phyloP scores from a whole-genome alignment of 2,888 invertebrate genomes.

The Noctuana brunneofusca region DNA sequence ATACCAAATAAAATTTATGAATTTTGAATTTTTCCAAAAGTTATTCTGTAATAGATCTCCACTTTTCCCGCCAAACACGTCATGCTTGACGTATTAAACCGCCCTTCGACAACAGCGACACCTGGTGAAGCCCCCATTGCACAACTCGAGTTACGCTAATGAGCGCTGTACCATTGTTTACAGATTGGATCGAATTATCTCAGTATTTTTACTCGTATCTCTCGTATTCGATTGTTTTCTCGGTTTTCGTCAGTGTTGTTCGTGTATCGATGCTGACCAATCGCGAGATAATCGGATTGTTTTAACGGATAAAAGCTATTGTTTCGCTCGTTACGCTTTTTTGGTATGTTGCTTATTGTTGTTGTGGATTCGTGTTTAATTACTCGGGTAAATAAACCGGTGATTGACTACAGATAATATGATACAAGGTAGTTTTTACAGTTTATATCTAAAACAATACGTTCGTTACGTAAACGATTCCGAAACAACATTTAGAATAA shows the following conservation, averaged over 20 bases:
- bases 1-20: no score
- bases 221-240: conserved; percentile 67
- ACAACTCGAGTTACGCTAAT: conserved; percentile 58
- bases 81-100: background rate
- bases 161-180: conserved; percentile 79
- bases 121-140: conserved; percentile 2
- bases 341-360: conserved; percentile 18
- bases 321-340: conserved; percentile 40
- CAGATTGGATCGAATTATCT: conserved; percentile 76
- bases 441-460: background rate
- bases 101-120: conserved; percentile 4
- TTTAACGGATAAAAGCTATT: conserved; percentile 40
- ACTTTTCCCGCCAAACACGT: background rate
- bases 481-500: no score
- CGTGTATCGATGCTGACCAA: conserved; percentile 47
- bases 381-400: conserved; percentile 22
- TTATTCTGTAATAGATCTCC: background rate
- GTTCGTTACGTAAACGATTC: background rate
- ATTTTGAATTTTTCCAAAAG: no score
- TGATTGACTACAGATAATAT: conserved; percentile 13
- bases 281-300: conserved; percentile 44
- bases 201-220: conserved; percentile 77
- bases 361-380: conserved; percentile 27
- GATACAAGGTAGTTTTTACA: conserved; percentile 4
- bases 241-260: conserved; percentile 63